phyloP scores from a whole-genome alignment of 2,113 vertebrate species.

The Glaucidium brasilianum region DNA sequence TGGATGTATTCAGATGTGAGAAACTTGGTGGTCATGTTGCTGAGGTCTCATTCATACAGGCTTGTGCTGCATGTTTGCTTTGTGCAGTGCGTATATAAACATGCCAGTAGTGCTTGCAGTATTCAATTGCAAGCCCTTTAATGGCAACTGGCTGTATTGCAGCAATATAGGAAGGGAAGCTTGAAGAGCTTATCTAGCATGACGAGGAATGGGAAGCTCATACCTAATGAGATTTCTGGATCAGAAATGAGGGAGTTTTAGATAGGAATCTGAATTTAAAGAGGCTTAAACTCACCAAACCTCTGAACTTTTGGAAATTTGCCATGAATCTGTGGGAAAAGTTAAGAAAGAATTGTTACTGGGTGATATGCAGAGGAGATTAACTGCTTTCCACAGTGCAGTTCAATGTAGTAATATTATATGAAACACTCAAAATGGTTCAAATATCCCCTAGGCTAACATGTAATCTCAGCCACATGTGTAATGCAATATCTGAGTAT shows the following conservation, averaged over 20 bases:
- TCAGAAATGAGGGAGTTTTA: constrained; percentile 6
- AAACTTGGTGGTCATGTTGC: neutral
- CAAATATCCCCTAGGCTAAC: constrained; percentile 41
- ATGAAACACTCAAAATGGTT: constrained; percentile 54
- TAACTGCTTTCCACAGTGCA: constrained; percentile 44
- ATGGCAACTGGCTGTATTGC: neutral
- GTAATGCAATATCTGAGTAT: constrained; percentile 66
- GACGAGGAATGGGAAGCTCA: neutral
- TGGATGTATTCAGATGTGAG: neutral
- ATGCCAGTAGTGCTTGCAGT: neutral
- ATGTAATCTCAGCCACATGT: constrained; percentile 31
- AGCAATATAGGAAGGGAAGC: neutral
- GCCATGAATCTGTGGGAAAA: constrained; percentile 66
- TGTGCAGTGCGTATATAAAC: neutral
- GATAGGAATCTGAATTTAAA: constrained; percentile 45
- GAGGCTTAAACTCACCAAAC: constrained; percentile 26
- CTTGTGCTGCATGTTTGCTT: neutral
- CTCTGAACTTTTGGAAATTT: constrained; percentile 3
- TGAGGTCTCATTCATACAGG: neutral
- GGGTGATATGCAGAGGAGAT: constrained; percentile 52
- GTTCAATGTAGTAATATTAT: constrained; percentile 58
- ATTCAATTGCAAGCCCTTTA: neutral
- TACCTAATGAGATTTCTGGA: constrained; percentile 41
- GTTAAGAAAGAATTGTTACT: constrained; percentile 40
- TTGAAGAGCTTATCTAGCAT: neutral